Conservation (phyloP, 2,113 vertebrate species). For the Helogale parvula region DNA sequence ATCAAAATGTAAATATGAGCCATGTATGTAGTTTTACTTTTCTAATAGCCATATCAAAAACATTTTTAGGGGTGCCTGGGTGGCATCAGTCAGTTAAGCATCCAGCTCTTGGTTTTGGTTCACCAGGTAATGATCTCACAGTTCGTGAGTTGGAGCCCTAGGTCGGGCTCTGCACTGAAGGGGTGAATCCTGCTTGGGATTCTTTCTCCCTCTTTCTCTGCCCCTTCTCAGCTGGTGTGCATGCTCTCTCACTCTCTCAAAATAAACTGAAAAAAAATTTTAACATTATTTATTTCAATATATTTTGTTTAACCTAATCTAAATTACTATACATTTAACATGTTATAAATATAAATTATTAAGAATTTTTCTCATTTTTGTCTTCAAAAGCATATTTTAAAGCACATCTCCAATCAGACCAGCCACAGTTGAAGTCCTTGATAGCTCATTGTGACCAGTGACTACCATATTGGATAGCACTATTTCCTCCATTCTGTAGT, state of each 20-base stretch:
- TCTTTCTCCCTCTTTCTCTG: no score
- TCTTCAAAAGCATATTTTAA: not conserved
- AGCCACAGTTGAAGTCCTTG: not conserved
- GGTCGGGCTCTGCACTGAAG: no score
- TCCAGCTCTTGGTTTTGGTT: no score
- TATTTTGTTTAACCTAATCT: not conserved
- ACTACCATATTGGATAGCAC: not conserved
- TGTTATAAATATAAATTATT: not conserved
- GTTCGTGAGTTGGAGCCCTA: no score
- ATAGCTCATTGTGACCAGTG: not conserved
- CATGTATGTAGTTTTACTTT: not conserved
- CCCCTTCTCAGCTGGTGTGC: no score
- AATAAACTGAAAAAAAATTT: no score
- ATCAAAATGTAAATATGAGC: not conserved
- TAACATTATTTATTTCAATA: not conserved
- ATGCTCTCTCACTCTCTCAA: no score
- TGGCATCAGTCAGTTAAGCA: no score
- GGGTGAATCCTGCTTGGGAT: no score
- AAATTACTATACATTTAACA: not conserved
- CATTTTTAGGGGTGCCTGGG: no score
- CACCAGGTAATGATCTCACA: no score
- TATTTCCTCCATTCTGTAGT: not conserved
- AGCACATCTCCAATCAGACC: not conserved
- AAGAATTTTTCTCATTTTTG: not conserved
- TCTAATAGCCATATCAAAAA: not conserved